Base-by-base conservation (phyloP, 2,888 invertebrate genomes). In the Acholoe squamosa region DNA sequence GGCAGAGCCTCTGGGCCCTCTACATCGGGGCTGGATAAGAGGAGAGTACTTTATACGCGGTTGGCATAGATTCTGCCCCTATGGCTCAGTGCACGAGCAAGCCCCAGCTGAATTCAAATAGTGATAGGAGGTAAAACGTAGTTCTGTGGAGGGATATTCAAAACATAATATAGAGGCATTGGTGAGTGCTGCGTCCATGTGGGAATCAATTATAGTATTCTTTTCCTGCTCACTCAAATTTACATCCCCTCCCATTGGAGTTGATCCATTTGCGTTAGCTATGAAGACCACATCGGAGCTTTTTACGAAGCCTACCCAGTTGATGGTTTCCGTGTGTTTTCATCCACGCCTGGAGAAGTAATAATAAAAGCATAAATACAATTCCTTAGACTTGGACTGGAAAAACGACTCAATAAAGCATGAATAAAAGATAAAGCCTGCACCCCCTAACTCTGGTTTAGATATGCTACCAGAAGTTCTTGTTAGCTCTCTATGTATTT, bases 201-300 rank as follows among this genome's bases (percentile, higher is more conserved):
- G 61, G 31, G 71, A 71, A 71, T 71, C 71, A 71, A 71, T 71
- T 71, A 71, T 16, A n/a, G n/a, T 28, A 25, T 71, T 71, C 71
- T 71, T 71, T 28, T 71, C 71, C n/a, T 61, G 61, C 61, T 61
- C 61, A 61, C 61, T n/a, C n/a, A 61, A 61, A 61, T 61, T 28
- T 28, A 71, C 71, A 22, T 28, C 61, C 61, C 71, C 28, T 28
- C 28, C 71, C 71, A 28, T 28, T 28, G 22, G 61, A 14, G 61
- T 61, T 61, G 28, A 71, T 71, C 31, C 71, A 25, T 71, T 71
- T 28, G 14, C 25, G 71, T 71, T 28, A 28, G 28, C 25, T 71
- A 71, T 71, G 71, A 71, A 71, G 12, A 28, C 25, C 71, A 71
- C 28, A 71, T 71, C 31, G 71, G 22, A 7, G 19, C 28, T 71